Conservation (phyloP, 2,113 vertebrate genomes). For the Oreotrochilus melanogaster region DNA sequence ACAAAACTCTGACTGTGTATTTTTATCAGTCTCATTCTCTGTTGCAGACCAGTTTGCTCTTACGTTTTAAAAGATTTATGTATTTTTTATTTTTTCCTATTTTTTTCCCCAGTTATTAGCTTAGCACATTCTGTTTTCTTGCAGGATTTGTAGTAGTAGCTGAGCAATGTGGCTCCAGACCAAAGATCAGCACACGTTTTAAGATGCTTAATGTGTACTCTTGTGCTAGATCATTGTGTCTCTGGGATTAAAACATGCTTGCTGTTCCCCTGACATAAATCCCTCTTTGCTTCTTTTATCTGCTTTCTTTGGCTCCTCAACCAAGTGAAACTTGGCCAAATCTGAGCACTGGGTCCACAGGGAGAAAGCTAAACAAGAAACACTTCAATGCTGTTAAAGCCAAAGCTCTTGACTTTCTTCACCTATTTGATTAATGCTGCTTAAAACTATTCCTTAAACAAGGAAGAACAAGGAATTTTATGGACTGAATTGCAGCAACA, state of each 20-base stretch:
- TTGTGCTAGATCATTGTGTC: not conserved
- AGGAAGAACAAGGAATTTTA: not conserved
- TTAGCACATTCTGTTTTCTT: slow-evolving; percentile 26
- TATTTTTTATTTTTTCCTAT: not conserved
- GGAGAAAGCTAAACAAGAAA: slow-evolving; percentile 46
- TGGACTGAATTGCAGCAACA: not conserved
- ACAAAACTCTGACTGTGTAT: not conserved
- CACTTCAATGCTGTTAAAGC: slow-evolving; percentile 14
- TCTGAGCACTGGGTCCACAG: not conserved
- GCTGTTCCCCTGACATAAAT: slow-evolving; percentile 27
- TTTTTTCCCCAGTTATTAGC: not conserved
- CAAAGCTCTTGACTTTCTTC: slow-evolving; percentile 39
- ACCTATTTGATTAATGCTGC: slow-evolving; percentile 9
- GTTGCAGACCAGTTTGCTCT: not conserved
- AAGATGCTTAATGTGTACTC: slow-evolving; percentile 4
- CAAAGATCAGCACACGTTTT: slow-evolving; percentile 17
- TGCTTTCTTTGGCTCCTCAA: slow-evolving; percentile 33
- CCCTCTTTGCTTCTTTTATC: not conserved
- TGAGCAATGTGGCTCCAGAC: not conserved
- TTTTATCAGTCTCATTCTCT: not conserved
- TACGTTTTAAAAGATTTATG: not conserved
- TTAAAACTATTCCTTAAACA: not conserved
- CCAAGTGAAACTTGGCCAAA: slow-evolving; percentile 3
- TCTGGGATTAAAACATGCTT: slow-evolving; percentile 12
- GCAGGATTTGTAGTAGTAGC: not conserved